These are phyloP conservation scores for Achroia grisella DNA, from an alignment of 1,140 invertebrate genomes.

Conservation along the genomic window DNA sequence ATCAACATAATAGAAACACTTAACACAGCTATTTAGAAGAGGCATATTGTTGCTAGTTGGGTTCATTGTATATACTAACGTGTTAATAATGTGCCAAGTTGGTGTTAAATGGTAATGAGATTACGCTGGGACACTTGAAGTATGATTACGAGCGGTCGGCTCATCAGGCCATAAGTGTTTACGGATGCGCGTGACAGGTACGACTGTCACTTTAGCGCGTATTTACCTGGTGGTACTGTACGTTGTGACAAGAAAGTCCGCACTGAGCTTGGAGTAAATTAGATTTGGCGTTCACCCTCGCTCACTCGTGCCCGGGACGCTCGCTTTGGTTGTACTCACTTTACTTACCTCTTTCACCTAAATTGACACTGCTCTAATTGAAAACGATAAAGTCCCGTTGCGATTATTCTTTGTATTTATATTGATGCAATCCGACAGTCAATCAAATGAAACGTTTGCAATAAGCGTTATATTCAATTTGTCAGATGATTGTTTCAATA, in stretches of 20 bases:
- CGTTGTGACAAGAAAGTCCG: conserved; percentile 62
- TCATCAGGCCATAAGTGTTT: conserved; percentile 50
- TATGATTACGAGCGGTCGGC: conserved; percentile 33
- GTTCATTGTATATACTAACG: conserved; percentile 3
- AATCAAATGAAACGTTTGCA: too few relatives aligned
- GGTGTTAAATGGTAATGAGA: conserved; percentile 27
- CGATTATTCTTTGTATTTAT: conserved; percentile 16
- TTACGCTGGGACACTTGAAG: conserved; percentile 35
- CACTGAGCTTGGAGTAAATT: conserved; percentile 46
- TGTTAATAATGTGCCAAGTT: conserved; percentile 22
- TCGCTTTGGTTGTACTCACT: conserved; percentile 27
- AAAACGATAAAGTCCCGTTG: conserved; percentile 37
- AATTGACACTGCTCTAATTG: conserved; percentile 57
- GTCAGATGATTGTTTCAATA: too few relatives aligned
- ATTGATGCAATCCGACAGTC: not conserved
- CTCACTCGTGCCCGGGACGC: conserved; percentile 8
- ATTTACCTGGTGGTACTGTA: conserved; percentile 63
- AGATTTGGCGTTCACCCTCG: conserved; percentile 36
- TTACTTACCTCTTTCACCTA: conserved; percentile 61
- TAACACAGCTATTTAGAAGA: too few relatives aligned
- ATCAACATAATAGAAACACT: too few relatives aligned
- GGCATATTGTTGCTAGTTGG: too few relatives aligned
- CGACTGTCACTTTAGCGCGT: conserved; percentile 30
- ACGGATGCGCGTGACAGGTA: conserved; percentile 34
- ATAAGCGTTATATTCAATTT: too few relatives aligned